phyloP scores from a whole-genome alignment of 2,888 invertebrate genomes.

The Hemithea aestivaria region DNA sequence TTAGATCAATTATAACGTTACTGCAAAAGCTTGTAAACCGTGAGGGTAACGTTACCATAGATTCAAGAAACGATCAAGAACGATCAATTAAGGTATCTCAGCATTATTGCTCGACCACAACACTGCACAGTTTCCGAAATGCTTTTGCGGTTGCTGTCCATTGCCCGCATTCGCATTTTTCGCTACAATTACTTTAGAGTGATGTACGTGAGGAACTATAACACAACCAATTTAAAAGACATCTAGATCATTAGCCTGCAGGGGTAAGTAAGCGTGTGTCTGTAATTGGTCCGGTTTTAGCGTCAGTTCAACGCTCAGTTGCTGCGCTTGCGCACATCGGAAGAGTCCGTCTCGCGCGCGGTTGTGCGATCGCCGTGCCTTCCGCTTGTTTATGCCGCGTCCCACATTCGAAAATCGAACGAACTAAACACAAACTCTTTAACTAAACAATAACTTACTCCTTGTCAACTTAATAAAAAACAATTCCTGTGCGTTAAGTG shows the following conservation, averaged over 20 bases:
- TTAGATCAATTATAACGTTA: slow-evolving; percentile 30
- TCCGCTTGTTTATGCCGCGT: slow-evolving; percentile 29
- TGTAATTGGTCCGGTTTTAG: slow-evolving; percentile 45
- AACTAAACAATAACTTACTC: slow-evolving; percentile 22
- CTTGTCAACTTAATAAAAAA: slow-evolving; percentile 19
- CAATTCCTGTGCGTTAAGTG: slow-evolving; percentile 48
- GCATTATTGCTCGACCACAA: slow-evolving; percentile 48
- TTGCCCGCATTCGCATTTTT: slow-evolving; percentile 48
- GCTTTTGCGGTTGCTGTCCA: slow-evolving; percentile 60
- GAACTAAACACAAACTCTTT: slow-evolving; percentile 27
- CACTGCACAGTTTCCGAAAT: slow-evolving; percentile 55
- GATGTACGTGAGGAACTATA: slow-evolving; percentile 38
- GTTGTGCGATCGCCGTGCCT: slow-evolving; percentile 46
- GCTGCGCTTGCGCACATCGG: slow-evolving; percentile 66
- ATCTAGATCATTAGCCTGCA: slow-evolving; percentile 16
- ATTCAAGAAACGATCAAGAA: slow-evolving; percentile 37
- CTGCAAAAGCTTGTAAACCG: slow-evolving; percentile 40
- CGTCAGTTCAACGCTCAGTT: slow-evolving; percentile 72
- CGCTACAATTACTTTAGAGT: slow-evolving; percentile 47
- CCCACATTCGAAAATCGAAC: slow-evolving; percentile 46
- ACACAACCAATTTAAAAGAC: slow-evolving; percentile 43
- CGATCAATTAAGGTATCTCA: slow-evolving; percentile 59
- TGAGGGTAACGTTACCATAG: slow-evolving; percentile 36
- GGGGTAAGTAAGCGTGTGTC: slow-evolving; percentile 26
- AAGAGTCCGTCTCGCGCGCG: slow-evolving; percentile 52